Conservation (phyloP, 1,140 invertebrate species). For the Portunus trituberculatus region DNA sequence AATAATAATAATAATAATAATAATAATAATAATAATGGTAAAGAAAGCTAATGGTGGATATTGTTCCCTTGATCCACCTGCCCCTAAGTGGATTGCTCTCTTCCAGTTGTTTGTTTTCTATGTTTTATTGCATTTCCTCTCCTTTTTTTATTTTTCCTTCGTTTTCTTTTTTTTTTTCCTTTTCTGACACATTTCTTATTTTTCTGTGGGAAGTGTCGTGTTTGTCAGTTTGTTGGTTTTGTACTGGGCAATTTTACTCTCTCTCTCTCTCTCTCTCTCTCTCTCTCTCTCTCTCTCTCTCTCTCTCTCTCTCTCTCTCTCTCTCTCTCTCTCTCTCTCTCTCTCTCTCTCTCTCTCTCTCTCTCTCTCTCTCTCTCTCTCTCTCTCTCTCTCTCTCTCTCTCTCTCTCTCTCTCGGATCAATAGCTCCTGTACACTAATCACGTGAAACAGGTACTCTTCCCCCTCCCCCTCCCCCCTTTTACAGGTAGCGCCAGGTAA, state of each 20-base stretch:
- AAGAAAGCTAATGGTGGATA: too few relatives aligned
- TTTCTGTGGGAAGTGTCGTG: not conserved
- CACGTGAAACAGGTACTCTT: not conserved
- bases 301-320: not conserved
- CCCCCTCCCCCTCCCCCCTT: not conserved
- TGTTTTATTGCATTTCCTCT: not conserved
- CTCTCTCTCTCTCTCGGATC: not conserved
- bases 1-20: too few relatives aligned
- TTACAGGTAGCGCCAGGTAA: not conserved
- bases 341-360: slow-evolving; percentile 20
- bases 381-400: slow-evolving; percentile 11
- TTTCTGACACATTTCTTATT: not conserved
- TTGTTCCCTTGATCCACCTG: too few relatives aligned
- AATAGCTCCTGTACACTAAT: not conserved
- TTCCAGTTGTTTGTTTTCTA: not conserved
- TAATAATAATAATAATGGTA: too few relatives aligned
- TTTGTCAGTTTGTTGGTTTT: too few relatives aligned
- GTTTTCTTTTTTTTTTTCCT: not conserved
- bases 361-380: slow-evolving; percentile 12
- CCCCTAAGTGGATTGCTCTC: too few relatives aligned
- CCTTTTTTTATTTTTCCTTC: slow-evolving; percentile 5
- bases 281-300: too few relatives aligned
- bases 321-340: slow-evolving; percentile 20
- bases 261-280: too few relatives aligned
- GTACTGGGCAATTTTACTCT: too few relatives aligned